Evolutionary conservation across 2,113 vertebrate species (phyloP).

Genomic region (Tragulus kanchil): DNA sequence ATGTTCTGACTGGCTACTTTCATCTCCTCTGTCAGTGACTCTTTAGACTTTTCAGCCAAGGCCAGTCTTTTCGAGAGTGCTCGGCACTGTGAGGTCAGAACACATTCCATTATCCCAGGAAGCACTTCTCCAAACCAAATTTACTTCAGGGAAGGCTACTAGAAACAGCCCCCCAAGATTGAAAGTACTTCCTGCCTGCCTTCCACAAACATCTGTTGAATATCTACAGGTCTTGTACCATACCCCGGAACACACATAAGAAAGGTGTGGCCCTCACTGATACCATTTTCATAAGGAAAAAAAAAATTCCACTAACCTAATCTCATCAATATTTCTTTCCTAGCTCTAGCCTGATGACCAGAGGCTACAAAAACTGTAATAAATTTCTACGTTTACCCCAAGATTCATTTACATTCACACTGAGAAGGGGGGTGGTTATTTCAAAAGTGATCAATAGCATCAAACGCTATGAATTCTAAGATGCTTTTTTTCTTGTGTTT

Average conservation of each 20-base stretch:
- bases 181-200: not conserved
- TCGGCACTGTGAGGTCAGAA: slow-evolving; percentile 91
- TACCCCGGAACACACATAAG: accelerated
- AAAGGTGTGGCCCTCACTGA: not conserved
- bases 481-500: not conserved
- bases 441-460: slow-evolving; percentile 10
- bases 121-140: not conserved
- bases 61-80: slow-evolving; percentile 96
- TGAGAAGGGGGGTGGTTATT: slow-evolving; percentile 33
- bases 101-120: not conserved
- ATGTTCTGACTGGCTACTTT: slow-evolving; percentile 93
- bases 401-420: not conserved
- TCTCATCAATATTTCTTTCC: not conserved
- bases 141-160: not conserved
- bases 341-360: not conserved
- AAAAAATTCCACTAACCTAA: not conserved
- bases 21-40: slow-evolving; percentile 91
- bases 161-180: not conserved
- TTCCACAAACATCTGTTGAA: not conserved
- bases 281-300: not conserved
- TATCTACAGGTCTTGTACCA: not conserved
- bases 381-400: slow-evolving; percentile 3
- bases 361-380: not conserved
- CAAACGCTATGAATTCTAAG: not conserved
- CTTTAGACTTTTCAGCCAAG: slow-evolving; percentile 95